Conservation (phyloP, 2,113 vertebrate genomes). For the Prolemur simus region DNA sequence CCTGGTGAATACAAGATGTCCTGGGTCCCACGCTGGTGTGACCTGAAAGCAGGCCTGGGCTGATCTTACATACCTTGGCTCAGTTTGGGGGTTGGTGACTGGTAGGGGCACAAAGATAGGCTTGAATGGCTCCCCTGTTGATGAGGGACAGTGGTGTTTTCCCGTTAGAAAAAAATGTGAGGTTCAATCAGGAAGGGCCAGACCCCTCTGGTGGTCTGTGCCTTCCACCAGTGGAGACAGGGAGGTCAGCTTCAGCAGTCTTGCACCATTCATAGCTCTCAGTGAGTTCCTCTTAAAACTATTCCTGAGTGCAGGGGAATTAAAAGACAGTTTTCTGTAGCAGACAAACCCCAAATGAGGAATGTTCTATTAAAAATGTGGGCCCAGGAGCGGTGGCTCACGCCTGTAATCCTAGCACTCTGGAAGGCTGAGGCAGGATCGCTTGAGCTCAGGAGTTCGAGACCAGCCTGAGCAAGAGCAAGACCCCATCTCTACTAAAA, state of each 20-base stretch:
- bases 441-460: too few relatives aligned
- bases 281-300: slow-evolving; percentile 18
- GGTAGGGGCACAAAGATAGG: not conserved
- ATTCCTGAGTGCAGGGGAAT: slow-evolving; percentile 22
- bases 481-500: too few relatives aligned
- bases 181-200: slow-evolving; percentile 41
- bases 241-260: slow-evolving; percentile 7
- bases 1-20: not conserved
- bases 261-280: not conserved
- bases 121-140: slow-evolving; percentile 30
- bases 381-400: too few relatives aligned
- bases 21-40: not conserved
- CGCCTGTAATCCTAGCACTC: too few relatives aligned
- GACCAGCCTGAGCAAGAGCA: too few relatives aligned
- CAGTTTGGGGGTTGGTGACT: not conserved
- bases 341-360: slow-evolving; percentile 16
- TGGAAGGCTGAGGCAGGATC: too few relatives aligned
- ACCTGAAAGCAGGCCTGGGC: slow-evolving; percentile 13
- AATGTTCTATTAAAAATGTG: slow-evolving; percentile 36
- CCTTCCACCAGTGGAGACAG: slow-evolving; percentile 35
- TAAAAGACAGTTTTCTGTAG: slow-evolving; percentile 46
- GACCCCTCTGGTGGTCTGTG: slow-evolving; percentile 64
- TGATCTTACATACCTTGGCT: slow-evolving; percentile 1
- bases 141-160: slow-evolving; percentile 47
- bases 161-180: not conserved